These are phyloP conservation scores for Oryzias dopingdopingensis DNA, from an alignment of 2,797 vertebrate species.

Conservation along the genomic window DNA sequence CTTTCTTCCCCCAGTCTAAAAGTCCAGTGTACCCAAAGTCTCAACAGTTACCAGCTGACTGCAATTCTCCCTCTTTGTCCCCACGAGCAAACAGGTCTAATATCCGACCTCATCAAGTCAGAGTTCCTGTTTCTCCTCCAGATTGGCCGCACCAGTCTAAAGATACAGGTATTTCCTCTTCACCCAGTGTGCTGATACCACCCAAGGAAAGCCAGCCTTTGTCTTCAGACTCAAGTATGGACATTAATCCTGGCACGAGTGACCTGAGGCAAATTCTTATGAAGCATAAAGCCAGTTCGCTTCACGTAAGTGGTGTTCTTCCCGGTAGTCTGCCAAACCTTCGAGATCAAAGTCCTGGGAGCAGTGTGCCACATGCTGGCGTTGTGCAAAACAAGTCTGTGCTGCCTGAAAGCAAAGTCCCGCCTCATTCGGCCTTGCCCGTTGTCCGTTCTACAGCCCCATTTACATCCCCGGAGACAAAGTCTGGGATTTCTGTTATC, in stretches of 20 bases:
- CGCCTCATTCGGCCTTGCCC: constrained; percentile 65
- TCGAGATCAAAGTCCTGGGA: constrained; percentile 80
- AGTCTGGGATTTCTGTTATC: constrained; percentile 86
- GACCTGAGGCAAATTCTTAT: constrained; percentile 95
- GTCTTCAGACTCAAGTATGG: constrained; percentile 82
- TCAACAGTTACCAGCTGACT: constrained; percentile 64
- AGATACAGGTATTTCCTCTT: constrained; percentile 76
- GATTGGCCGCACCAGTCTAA: constrained; percentile 88
- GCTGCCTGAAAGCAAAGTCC: constrained; percentile 76
- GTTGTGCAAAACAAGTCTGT: constrained; percentile 71
- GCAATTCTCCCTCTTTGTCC: constrained; percentile 64
- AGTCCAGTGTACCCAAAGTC: constrained; percentile 66
- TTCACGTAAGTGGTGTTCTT: constrained; percentile 68
- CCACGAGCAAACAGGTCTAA: constrained; percentile 69
- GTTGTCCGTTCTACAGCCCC: constrained; percentile 68
- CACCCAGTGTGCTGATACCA: constrained; percentile 68
- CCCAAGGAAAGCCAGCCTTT: constrained; percentile 73
- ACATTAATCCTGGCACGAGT: constrained; percentile 83
- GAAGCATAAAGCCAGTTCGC: constrained; percentile 86
- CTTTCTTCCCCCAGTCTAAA: constrained; percentile 61
- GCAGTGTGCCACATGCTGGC: constrained; percentile 40
- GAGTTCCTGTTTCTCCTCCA: constrained; percentile 71
- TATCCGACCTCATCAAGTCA: constrained; percentile 70
- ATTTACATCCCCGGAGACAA: constrained; percentile 79
- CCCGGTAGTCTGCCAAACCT: constrained; percentile 73